Percentiles rank a stretch among this genome's conserved stretches.
phyloP scores from a whole-genome alignment of 2,113 vertebrate species.

The Oncorhynchus clarkii region DNA sequence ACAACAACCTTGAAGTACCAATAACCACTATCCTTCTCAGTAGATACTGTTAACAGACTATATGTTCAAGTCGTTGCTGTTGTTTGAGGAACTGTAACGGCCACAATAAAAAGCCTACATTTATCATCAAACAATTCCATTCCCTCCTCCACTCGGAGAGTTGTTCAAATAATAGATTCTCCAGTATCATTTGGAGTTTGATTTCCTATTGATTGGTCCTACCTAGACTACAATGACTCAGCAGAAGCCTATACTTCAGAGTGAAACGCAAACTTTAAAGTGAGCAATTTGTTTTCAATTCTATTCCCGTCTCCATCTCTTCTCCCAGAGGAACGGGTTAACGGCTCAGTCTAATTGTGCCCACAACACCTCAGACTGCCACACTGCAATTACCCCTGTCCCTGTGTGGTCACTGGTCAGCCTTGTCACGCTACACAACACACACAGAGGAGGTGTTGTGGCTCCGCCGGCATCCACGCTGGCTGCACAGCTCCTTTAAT shows the following conservation, averaged over 20 bases:
- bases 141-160: not conserved
- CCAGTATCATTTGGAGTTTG: not conserved
- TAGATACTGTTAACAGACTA: not conserved
- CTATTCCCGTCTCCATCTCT: not conserved
- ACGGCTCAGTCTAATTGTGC: not conserved
- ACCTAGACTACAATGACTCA: not conserved
- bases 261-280: no score
- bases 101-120: no score
- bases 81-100: not conserved
- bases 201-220: not conserved
- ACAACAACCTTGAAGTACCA: not conserved
- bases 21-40: not conserved
- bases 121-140: no score
- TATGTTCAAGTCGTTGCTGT: not conserved
- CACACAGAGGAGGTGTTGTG: not conserved
- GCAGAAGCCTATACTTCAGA: not conserved
- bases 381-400: not conserved
- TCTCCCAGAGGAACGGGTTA: not conserved
- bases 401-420: not conserved
- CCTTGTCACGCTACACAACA: not conserved
- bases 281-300: not conserved
- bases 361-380: not conserved
- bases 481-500: constrained; percentile 28
- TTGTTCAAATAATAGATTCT: not conserved
- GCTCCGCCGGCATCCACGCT: not conserved